These are phyloP conservation scores for Papilio aristodemus DNA, from an alignment of 1,140 invertebrate species.

Conservation along the genomic window DNA sequence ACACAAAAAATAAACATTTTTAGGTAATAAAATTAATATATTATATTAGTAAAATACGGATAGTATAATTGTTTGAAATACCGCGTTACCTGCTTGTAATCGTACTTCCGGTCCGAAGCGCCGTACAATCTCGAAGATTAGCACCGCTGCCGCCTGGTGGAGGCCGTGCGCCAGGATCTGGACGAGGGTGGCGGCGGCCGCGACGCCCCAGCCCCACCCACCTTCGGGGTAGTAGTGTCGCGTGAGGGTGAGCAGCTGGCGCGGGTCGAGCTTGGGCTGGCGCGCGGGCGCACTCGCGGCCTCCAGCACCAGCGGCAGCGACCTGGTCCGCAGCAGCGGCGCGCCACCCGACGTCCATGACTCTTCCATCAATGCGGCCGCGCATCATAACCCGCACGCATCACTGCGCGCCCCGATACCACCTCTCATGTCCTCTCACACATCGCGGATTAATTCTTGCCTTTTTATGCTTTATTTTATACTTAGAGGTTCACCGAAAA, in stretches of 20 bases:
- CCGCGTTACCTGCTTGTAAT: conserved; percentile 73
- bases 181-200: conserved; percentile 84
- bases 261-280: conserved; percentile 70
- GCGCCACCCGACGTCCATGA: conserved; percentile 78
- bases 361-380: conserved; percentile 76
- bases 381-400: conserved; percentile 69
- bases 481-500: conserved; percentile 30
- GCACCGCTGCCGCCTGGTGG: conserved; percentile 82
- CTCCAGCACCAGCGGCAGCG: conserved; percentile 70
- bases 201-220: conserved; percentile 90
- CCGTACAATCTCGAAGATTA: conserved; percentile 76
- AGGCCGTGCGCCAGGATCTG: conserved; percentile 85
- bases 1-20: no score
- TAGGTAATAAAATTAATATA: no score
- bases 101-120: conserved; percentile 75
- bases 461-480: neutral
- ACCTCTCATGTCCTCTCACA: conserved; percentile 59
- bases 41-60: no score
- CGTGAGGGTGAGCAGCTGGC: conserved; percentile 75
- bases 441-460: conserved; percentile 46
- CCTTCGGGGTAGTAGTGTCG: conserved; percentile 89
- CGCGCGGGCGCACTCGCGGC: conserved; percentile 62
- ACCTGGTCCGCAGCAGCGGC: conserved; percentile 75
- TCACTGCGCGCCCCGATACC: conserved; percentile 58
- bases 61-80: neutral